Base-by-base conservation (phyloP, 2,113 vertebrate species). In the Lamprotornis superbus region DNA sequence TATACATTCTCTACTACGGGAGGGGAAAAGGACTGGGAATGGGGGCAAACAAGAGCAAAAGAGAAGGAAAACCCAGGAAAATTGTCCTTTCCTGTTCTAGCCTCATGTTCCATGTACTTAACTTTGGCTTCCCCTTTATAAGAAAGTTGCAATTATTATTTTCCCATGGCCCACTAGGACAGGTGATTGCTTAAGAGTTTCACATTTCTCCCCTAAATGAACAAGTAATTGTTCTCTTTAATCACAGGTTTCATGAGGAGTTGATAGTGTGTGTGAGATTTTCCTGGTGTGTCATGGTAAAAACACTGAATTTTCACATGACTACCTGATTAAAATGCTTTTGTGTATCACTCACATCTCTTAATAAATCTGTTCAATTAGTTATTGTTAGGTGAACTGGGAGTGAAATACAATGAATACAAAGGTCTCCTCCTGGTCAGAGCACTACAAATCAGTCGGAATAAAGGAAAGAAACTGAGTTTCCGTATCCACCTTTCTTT, bases 341-440 rank as follows among this genome's bases (percentile, higher is more conserved):
- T 50, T 44, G 67, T 83, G 42, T 67, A 83, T 94, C 76, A 90
- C 73, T 84, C 83, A 89, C 52, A 93, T 28, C 65, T 92, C 88
- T 88, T 83, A 93, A 83, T 83, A 87, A 89, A 88, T 60, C 69
- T 28, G 90, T 77, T 55, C 55, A 83, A 88, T 90, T 75, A 96
- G 68, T 83, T 92, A 83, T 30, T 86, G 71, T 59, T 81, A 77
- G 42, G 52, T 69, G 70, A 93, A 80, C 74, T 50, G 40, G 22
- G 44, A 94, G n/a, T 42, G 25, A 94, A 93, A 86, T 31, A 80
- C 67, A 76, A 50, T 28, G 57, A 94, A 65, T 11, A 73, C 46
- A 90, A 80, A 90, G 70, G 71, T 80, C 50, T 90, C 57, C 74
- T 95, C 37, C 89, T 75, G 59, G 50, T 86, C 76, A 74, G 35